Evolutionary conservation across 2,888 invertebrate genomes (phyloP), one percentile per base, ranked within the genome.

Genomic region (Willowsia nigromaculata): DNA sequence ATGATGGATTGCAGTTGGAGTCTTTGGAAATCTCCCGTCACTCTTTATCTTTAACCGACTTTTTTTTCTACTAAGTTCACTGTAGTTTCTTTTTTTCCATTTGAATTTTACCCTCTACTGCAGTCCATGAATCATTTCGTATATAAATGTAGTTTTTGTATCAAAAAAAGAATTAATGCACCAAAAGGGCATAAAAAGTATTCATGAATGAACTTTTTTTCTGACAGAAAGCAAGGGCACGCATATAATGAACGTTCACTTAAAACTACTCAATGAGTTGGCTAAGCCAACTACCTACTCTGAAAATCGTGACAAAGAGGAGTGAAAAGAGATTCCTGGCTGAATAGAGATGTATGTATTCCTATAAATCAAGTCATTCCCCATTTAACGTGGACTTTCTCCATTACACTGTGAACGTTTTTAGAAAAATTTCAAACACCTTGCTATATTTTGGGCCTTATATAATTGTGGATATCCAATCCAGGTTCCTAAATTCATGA

Each of bases 1-100:
- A 87, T 90, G 90, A 90, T 90, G 87, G 90, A 90, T 90, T 90
- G 86, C 90, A 53, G 27, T 18, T 68, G 87, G 84, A 90, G 53
- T 90, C 90, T 90, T 90, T 86, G 78, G 37, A 87, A 90, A 90
- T 90, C 90, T 90, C 86, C 85, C 86, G 90, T 90, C 90, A 90
- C 90, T 90, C 81, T 90, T 90, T 90, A 87, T 90, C 90, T 90
- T 68, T 40, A 80, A 27, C 86, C 80, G 68, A 85, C 76, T 74
- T 85, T 68, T 78, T 13, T 27, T 33, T 56, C 22, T 80, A 33
- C 47, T 1, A 85, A 47, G 43, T 18, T 22, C 37, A 47, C 25
- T 27, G 27, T 74, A 74, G 15, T 25, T 25, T 47, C 2, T 33
- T 71, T 43, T 53, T 33, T 53, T 50, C 50, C n/a, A 27, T 47